Evolutionary conservation across 1,140 invertebrate genomes (phyloP), one percentile per base, ranked within the genome.

Genomic region (Chrysomallon squamiferum): DNA sequence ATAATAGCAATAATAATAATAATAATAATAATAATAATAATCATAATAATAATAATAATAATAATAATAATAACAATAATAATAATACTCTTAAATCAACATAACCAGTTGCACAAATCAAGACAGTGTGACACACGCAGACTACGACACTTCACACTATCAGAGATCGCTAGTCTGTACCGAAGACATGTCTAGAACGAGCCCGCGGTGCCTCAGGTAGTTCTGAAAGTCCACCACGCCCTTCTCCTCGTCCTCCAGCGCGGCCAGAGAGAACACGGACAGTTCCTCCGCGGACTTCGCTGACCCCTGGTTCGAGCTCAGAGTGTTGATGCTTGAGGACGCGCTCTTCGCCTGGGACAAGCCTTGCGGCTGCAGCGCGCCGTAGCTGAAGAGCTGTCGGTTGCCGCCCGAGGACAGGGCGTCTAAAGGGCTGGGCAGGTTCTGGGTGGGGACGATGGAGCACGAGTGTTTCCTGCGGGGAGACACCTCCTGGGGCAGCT

Each of bases 141-240:
- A n/a, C n/a, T n/a, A n/a, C n/a, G n/a, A n/a, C n/a, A n/a, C n/a
- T 20, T 27, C 41, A 38, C 35, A 7, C 2, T n/a, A 62, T 67
- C 56, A 76, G 15, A 77, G 69, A 30, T 77, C 71, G 54, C 75
- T 77, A 2, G 73, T 66, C 50, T 77, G 73, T 15, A 77, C 71
- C 29, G 67, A 65, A 7, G 64, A 73, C 65, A 77, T 63, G 57
- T 77, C 76, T 13, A 77, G 43, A 15, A 75, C 62, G 5, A 77
- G 65, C 0, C 76, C 76, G 25, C 67, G 66, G 32, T 70, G 66
- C 61, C 68, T 69, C 52, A 77, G 61, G 38, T 77, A 77, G 32
- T 69, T 63, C 59, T 71, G 67, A 61, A 77, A 77, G n/a, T 73
- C 65, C 22, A 58, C 29, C 30, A 77, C 71, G 15, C 69, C 71